These are phyloP conservation scores for Sorex maritimensis DNA, from an alignment of 2,797 vertebrate species.

Conservation along the genomic window DNA sequence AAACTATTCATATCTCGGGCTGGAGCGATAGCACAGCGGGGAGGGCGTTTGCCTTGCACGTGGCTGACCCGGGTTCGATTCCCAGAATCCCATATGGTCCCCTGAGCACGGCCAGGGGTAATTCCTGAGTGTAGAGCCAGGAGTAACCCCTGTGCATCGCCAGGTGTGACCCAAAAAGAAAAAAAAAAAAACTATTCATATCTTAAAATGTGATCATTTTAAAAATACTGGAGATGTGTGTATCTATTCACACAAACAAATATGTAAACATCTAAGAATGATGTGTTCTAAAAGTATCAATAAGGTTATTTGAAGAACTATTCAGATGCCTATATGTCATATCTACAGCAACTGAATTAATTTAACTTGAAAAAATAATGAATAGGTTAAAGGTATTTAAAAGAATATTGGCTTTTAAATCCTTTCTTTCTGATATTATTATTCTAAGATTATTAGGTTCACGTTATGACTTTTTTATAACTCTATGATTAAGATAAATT, in stretches of 20 bases:
- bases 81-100: too few species aligned
- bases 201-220: neutral
- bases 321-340: neutral
- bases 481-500: neutral
- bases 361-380: neutral
- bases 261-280: neutral
- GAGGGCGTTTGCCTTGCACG: too few species aligned
- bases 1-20: neutral
- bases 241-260: neutral
- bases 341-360: neutral
- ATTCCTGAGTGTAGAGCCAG: too few species aligned
- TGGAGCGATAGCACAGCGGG: too few species aligned
- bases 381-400: neutral
- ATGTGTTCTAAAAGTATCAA: slow-evolving; percentile 9
- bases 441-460: neutral
- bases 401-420: neutral
- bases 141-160: too few species aligned
- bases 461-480: neutral
- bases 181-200: neutral
- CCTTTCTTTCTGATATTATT: neutral
- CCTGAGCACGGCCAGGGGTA: too few species aligned
- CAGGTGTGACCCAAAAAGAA: too few species aligned
- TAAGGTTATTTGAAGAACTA: neutral
- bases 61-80: too few species aligned
- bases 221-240: neutral